A percentile compares a stretch with the other conserved stretches of the same genome.
These are phyloP conservation scores for Gnathonemus echidnorhynchus DNA, from an alignment of 2,113 vertebrate species.

Conservation along the genomic window DNA sequence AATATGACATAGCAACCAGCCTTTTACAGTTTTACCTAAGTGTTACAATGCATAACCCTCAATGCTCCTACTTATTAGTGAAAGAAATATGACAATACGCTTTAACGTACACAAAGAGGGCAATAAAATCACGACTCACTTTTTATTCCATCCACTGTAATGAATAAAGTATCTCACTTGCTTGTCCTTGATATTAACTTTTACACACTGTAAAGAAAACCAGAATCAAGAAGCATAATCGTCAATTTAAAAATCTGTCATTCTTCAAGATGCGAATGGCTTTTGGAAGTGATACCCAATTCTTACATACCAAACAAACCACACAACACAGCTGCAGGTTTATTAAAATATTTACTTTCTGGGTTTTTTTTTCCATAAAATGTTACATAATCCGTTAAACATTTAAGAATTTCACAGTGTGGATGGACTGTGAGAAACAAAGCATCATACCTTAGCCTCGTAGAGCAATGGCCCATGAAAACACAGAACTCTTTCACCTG, in stretches of 20 bases:
- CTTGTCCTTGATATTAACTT: constrained; percentile 97
- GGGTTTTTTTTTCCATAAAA: background rate
- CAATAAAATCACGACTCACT: constrained; percentile 70
- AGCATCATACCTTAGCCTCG: constrained; percentile 88
- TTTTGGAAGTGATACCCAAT: background rate
- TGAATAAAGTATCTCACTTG: constrained; percentile 99
- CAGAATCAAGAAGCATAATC: background rate
- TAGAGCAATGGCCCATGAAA: constrained; percentile 99
- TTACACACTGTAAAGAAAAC: constrained; percentile 82
- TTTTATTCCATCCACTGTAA: constrained; percentile 99
- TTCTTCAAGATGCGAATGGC: background rate
- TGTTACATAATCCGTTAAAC: background rate
- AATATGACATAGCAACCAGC: background rate
- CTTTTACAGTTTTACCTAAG: background rate
- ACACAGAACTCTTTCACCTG: constrained; percentile 97
- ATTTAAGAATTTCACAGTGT: background rate
- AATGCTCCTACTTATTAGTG: background rate
- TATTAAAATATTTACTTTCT: background rate
- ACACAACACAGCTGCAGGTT: background rate
- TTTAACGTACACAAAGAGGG: background rate
- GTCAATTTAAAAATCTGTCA: background rate
- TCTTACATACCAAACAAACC: background rate
- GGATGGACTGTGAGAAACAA: background rate
- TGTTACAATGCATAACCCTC: background rate
- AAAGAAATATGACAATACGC: background rate